A percentile compares a stretch with the other conserved stretches of the same genome.
Conservation (phyloP, 2,888 invertebrate species). For the Mythimna lalbum region DNA sequence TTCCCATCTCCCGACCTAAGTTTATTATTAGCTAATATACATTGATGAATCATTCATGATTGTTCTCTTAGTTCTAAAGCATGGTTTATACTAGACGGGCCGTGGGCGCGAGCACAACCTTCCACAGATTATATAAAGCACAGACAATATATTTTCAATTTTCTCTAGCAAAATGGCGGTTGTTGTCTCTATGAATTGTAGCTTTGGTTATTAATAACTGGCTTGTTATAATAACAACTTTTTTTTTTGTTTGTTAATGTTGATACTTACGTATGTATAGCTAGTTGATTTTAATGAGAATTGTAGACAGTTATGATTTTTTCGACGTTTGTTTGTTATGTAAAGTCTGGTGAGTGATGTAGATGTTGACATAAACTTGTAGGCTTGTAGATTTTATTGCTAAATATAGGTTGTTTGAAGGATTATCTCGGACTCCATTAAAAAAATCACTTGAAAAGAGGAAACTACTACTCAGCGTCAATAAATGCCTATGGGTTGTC, state of each 20-base stretch:
- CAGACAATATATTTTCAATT: slow-evolving; percentile 46
- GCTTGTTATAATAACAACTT: slow-evolving; percentile 17
- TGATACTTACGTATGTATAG: neutral
- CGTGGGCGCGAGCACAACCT: slow-evolving; percentile 60
- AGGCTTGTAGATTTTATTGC: neutral
- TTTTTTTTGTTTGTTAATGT: slow-evolving; percentile 24
- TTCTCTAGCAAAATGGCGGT: slow-evolving; percentile 37
- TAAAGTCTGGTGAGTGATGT: slow-evolving; percentile 3
- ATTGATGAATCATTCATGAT: slow-evolving; percentile 65
- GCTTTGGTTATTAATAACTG: slow-evolving; percentile 39
- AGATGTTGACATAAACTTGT: neutral
- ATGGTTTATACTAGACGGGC: slow-evolving; percentile 40
- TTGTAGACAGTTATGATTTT: slow-evolving; percentile 15
- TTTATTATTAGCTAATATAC: slow-evolving; percentile 57
- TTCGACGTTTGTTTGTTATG: neutral
- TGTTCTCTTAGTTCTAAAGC: slow-evolving; percentile 53
- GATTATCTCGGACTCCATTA: neutral
- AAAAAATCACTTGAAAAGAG: neutral
- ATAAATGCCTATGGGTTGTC: too few relatives aligned
- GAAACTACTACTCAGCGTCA: too few relatives aligned
- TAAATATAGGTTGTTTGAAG: neutral
- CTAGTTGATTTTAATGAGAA: neutral
- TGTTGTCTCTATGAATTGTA: slow-evolving; percentile 52
- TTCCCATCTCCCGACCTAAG: slow-evolving; percentile 31
- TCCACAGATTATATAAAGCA: slow-evolving; percentile 41